Evolutionary conservation across 2,113 vertebrate species (phyloP).

Genomic region (Notothenia rossii): DNA sequence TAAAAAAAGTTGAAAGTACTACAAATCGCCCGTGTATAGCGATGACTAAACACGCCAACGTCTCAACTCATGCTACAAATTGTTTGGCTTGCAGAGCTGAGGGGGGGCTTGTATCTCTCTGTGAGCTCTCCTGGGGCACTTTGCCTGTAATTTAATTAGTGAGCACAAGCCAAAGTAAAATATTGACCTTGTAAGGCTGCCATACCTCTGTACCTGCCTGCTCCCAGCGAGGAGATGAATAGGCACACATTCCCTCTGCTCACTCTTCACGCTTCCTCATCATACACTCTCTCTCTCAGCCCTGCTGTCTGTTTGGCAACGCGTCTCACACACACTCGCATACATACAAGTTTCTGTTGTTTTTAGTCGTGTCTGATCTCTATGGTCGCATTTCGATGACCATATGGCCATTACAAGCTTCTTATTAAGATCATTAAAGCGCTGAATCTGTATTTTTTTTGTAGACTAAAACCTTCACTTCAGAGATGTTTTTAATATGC

Average conservation of each 20-base stretch:
- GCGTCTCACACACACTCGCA: conserved; percentile 31
- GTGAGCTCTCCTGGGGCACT: conserved; percentile 51
- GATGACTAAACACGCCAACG: conserved; percentile 34
- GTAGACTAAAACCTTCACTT: conserved; percentile 1
- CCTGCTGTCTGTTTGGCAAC: conserved; percentile 68
- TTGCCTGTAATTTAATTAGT: conserved; percentile 81
- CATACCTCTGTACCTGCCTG: conserved; percentile 71
- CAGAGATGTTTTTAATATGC: conserved; percentile 7
- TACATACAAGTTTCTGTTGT: conserved; percentile 8
- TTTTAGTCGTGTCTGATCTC: conserved; percentile 47
- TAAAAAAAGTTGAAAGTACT: conserved; percentile 39
- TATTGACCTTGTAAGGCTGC: conserved; percentile 78
- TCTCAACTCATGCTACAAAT: conserved; percentile 63
- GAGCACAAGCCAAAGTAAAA: conserved; percentile 79
- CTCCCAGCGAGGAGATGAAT: conserved; percentile 66
- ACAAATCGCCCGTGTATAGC: conserved; percentile 16
- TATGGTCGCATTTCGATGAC: conserved; percentile 15
- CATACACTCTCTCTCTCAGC: conserved; percentile 31
- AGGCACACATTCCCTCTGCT: conserved; percentile 34
- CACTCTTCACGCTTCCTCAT: conserved; percentile 45
- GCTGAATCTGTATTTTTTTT: neutral
- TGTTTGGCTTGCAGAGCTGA: conserved; percentile 62
- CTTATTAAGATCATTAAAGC: conserved; percentile 8
- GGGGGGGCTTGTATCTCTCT: conserved; percentile 35
- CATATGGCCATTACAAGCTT: conserved; percentile 31